phyloP scores from a whole-genome alignment of 1,140 invertebrate genomes.

The Philopotamus ludificatus region DNA sequence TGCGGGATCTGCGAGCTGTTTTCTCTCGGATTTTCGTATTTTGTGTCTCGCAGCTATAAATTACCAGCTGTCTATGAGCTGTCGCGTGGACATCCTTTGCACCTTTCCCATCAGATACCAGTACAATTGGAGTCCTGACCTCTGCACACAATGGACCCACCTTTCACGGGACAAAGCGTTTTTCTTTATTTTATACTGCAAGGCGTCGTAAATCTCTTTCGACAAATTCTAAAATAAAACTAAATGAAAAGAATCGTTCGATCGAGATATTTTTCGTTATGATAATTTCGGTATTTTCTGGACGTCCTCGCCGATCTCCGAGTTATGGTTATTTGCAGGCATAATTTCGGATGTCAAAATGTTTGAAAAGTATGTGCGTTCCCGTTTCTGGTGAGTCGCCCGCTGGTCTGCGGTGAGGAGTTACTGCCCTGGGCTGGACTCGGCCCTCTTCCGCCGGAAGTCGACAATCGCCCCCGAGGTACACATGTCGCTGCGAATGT shows the following conservation, averaged over 20 bases:
- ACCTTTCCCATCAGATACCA: slow-evolving; percentile 24
- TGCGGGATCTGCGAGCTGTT: slow-evolving; percentile 17
- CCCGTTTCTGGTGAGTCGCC: slow-evolving; percentile 17
- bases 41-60: slow-evolving; percentile 18
- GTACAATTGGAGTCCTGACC: slow-evolving; percentile 10
- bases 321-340: too few relatives aligned
- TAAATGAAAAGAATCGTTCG: too few relatives aligned
- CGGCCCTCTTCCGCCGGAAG: slow-evolving; percentile 31
- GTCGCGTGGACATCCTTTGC: slow-evolving; percentile 22
- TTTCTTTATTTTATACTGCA: slow-evolving; percentile 10
- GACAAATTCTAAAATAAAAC: too few relatives aligned
- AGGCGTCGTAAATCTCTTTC: slow-evolving; percentile 19
- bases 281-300: too few relatives aligned
- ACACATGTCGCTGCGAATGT: slow-evolving; percentile 26
- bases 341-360: too few relatives aligned
- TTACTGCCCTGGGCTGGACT: slow-evolving; percentile 8
- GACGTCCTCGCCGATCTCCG: too few relatives aligned
- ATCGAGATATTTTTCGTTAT: too few relatives aligned
- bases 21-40: slow-evolving; percentile 9
- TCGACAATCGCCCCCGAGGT: slow-evolving; percentile 24
- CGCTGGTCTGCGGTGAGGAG: slow-evolving; percentile 23
- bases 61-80: slow-evolving; percentile 26
- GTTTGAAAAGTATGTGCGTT: too few relatives aligned
- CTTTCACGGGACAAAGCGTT: neutral
- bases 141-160: slow-evolving; percentile 22